These are phyloP conservation scores for Melanargia galathea DNA, from an alignment of 2,888 invertebrate species.

Conservation along the genomic window DNA sequence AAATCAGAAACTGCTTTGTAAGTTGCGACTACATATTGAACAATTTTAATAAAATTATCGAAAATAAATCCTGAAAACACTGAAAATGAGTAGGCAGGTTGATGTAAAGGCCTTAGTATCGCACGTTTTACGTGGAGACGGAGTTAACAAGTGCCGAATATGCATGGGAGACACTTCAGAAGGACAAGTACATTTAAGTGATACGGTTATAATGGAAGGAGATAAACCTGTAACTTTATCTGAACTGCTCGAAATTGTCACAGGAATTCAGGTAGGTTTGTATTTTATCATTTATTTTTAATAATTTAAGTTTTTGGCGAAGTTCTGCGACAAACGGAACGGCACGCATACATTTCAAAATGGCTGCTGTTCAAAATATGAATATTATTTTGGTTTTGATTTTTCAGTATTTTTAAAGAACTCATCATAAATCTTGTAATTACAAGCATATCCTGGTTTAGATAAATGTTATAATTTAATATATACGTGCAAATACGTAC, in stretches of 20 bases:
- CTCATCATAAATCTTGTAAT: background rate
- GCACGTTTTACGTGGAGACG: conserved; percentile 74
- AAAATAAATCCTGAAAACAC: background rate
- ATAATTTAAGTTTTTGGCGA: conserved; percentile 46
- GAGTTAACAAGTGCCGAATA: conserved; percentile 71
- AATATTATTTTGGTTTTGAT: background rate
- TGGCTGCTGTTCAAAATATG: conserved; percentile 50
- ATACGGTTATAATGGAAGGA: conserved; percentile 75
- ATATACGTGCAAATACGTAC: too few species aligned
- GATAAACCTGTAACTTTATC: conserved; percentile 69
- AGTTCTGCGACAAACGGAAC: conserved; percentile 75
- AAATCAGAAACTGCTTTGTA: too few species aligned
- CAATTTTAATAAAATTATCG: background rate
- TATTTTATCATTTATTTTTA: conserved; percentile 30
- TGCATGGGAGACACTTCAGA: conserved; percentile 76
- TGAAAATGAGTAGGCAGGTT: conserved; percentile 64
- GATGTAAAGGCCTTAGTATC: conserved; percentile 73
- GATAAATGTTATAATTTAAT: background rate
- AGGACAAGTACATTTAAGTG: conserved; percentile 71
- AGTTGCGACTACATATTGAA: too few species aligned
- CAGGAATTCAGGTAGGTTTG: conserved; percentile 65
- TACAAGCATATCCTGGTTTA: background rate
- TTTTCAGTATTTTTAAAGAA: background rate
- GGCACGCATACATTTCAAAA: conserved; percentile 63
- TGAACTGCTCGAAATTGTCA: conserved; percentile 67